Conservation (phyloP, 2,797 vertebrate genomes). For the Tenualosa ilisha region DNA sequence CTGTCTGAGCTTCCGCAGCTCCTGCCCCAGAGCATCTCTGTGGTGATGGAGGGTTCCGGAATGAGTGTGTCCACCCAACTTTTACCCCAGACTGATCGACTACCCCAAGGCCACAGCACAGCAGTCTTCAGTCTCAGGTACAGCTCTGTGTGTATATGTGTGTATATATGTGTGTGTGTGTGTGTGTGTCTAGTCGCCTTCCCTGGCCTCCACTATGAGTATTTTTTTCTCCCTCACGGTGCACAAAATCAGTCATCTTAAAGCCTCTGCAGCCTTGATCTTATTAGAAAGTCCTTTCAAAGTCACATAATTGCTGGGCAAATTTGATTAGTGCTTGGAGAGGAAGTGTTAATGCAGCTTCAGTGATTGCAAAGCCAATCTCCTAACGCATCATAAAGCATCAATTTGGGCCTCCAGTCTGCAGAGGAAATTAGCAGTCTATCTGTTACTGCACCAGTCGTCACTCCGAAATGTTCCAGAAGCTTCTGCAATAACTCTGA, state of each 20-base stretch:
- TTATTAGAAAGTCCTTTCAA: slow-evolving; percentile 23
- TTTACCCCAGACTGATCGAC: slow-evolving; percentile 36
- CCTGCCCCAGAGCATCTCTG: slow-evolving; percentile 59
- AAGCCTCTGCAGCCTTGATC: neutral
- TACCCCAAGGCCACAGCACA: slow-evolving; percentile 45
- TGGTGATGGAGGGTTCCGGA: slow-evolving; percentile 80
- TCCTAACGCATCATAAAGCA: neutral
- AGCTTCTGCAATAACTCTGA: neutral
- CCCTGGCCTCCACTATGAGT: too few species aligned
- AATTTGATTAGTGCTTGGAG: neutral
- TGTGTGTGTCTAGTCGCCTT: neutral
- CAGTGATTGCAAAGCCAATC: slow-evolving; percentile 8
- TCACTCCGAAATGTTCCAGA: neutral
- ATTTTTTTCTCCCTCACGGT: too few species aligned
- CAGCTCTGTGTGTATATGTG: neutral
- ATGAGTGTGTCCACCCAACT: slow-evolving; percentile 64
- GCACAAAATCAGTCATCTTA: neutral
- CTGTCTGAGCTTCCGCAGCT: slow-evolving; percentile 59
- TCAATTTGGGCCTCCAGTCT: neutral
- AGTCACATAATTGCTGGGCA: slow-evolving; percentile 10
- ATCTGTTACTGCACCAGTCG: neutral
- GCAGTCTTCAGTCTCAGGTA: slow-evolving; percentile 80
- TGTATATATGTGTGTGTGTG: neutral
- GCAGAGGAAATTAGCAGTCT: neutral
- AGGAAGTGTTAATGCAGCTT: neutral